Conservation (phyloP, 2,113 vertebrate genomes). For the Peromyscus leucopus region DNA sequence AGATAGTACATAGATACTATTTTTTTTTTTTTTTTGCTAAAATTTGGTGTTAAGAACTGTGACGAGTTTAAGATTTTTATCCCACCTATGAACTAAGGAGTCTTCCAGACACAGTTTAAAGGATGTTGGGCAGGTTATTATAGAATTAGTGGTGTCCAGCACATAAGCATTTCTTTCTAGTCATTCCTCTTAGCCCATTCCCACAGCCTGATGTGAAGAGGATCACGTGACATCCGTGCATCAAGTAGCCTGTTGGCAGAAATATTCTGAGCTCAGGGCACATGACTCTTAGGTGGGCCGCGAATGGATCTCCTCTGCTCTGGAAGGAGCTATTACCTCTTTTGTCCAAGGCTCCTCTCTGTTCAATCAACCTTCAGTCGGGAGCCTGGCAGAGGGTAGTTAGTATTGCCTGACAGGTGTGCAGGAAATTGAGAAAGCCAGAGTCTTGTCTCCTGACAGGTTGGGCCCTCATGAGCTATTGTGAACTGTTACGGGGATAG, state of each 20-base stretch:
- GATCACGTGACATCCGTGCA: background rate
- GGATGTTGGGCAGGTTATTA: background rate
- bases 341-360: background rate
- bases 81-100: background rate
- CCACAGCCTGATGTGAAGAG: background rate
- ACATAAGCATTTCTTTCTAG: background rate
- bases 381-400: background rate
- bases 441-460: background rate
- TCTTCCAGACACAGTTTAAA: background rate
- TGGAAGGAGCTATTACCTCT: background rate
- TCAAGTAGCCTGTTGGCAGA: background rate
- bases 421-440: background rate
- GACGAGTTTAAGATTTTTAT: constrained; percentile 45
- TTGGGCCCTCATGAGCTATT: background rate
- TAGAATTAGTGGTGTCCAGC: background rate
- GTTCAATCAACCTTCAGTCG: background rate
- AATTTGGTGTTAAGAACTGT: background rate
- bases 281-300: background rate
- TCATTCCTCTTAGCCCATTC: background rate
- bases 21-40: constrained; percentile 60
- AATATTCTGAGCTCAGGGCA: background rate
- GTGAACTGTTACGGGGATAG: background rate
- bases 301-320: background rate
- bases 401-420: background rate
- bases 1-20: background rate